A percentile compares a stretch with the other conserved stretches of the same genome.
Evolutionary conservation across 1,140 invertebrate species (phyloP).

Genomic region (Drosophila asahinai): DNA sequence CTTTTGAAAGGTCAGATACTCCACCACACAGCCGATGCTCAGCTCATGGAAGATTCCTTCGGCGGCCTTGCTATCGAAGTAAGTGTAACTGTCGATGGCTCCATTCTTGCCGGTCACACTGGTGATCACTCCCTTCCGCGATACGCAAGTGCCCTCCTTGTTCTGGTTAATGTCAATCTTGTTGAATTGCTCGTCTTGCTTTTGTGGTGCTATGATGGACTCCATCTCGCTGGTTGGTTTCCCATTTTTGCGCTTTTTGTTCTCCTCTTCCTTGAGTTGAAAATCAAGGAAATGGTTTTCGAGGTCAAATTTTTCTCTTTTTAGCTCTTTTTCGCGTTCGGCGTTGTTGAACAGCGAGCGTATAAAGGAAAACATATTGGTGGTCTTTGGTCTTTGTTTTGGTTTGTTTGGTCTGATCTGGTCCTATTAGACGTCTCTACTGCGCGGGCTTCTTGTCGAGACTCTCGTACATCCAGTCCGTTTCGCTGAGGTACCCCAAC

Average conservation of each 20-base stretch:
- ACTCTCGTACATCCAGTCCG: slow-evolving; percentile 89
- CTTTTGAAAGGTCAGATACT: slow-evolving; percentile 54
- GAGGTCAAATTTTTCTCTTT: slow-evolving; percentile 61
- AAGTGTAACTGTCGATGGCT: slow-evolving; percentile 45
- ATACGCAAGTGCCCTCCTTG: slow-evolving; percentile 1
- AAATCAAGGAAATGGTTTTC: slow-evolving; percentile 65
- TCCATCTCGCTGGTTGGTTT: slow-evolving; percentile 16
- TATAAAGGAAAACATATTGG: slow-evolving; percentile 11
- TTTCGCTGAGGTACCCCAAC: slow-evolving; percentile 88
- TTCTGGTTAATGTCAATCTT: neutral
- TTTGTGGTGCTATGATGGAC: neutral
- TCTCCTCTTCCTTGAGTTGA: slow-evolving; percentile 13
- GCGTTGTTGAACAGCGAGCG: neutral
- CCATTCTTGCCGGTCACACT: slow-evolving; percentile 37
- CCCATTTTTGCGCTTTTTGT: neutral
- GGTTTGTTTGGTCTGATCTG: neutral
- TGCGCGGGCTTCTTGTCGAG: slow-evolving; percentile 69
- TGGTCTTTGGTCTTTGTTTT: neutral
- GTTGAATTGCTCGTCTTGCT: neutral
- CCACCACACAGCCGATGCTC: slow-evolving; percentile 47
- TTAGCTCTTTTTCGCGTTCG: slow-evolving; percentile 14
- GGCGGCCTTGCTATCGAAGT: slow-evolving; percentile 43
- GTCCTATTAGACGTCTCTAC: slow-evolving; percentile 15
- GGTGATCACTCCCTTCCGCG: slow-evolving; percentile 59
- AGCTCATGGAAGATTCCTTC: slow-evolving; percentile 39